A percentile compares a stretch with the other conserved stretches of the same genome.
phyloP scores from a whole-genome alignment of 2,888 invertebrate species.

The Microchrysa polita region DNA sequence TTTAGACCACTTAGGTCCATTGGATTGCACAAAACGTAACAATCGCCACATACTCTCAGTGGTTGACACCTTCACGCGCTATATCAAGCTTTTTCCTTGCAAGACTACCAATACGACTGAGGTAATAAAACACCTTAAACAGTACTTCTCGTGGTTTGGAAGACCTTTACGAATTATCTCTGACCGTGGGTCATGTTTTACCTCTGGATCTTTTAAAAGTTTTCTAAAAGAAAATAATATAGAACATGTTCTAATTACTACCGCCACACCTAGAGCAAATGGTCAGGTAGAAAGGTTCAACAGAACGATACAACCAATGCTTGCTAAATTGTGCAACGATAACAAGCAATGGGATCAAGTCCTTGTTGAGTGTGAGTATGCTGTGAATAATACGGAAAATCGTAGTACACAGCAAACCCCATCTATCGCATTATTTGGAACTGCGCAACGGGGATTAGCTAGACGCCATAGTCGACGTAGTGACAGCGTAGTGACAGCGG shows the following conservation, averaged over 20 bases:
- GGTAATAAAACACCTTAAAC: slow-evolving; percentile 21
- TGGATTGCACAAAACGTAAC: slow-evolving; percentile 40
- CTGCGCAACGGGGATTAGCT: background rate
- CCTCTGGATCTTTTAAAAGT: slow-evolving; percentile 31
- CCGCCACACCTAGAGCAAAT: slow-evolving; percentile 37
- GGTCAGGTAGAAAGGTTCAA: slow-evolving; percentile 25
- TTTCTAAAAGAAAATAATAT: slow-evolving; percentile 42
- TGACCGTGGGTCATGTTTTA: slow-evolving; percentile 41
- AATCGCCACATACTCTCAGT: slow-evolving; percentile 42
- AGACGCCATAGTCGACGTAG: background rate
- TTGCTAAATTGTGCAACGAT: slow-evolving; percentile 6
- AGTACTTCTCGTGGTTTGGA: slow-evolving; percentile 37
- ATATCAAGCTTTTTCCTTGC: slow-evolving; percentile 39
- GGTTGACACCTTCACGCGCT: slow-evolving; percentile 36
- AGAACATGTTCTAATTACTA: slow-evolving; percentile 45
- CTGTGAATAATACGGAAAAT: slow-evolving; percentile 26
- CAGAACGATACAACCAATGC: slow-evolving; percentile 11
- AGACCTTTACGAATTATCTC: slow-evolving; percentile 44
- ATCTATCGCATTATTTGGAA: slow-evolving; percentile 15
- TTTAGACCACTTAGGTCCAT: slow-evolving; percentile 36
- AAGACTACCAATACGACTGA: slow-evolving; percentile 41
- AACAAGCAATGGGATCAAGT: slow-evolving; percentile 7
- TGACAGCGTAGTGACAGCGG: too few species aligned
- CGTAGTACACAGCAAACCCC: background rate
- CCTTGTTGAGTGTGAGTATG: background rate